phyloP scores from a whole-genome alignment of 2,888 invertebrate species.

The Sisyra terminalis region DNA sequence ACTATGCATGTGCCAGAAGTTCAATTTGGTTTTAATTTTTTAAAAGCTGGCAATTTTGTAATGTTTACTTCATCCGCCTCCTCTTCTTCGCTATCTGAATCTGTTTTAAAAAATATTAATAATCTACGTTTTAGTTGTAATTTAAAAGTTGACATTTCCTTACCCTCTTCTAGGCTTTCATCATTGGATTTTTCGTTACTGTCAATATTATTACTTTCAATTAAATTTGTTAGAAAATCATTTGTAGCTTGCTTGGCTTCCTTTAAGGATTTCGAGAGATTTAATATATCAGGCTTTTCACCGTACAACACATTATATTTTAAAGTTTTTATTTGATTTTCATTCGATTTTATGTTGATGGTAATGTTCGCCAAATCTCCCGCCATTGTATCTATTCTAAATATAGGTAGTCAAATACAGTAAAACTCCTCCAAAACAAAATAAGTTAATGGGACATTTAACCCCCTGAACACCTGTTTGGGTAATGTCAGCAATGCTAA shows the following conservation, averaged over 20 bases:
- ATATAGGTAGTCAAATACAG: background rate
- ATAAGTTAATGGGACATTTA: no score
- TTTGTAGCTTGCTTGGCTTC: constrained; percentile 1
- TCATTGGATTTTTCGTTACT: no score
- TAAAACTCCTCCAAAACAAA: no score
- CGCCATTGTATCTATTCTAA: background rate
- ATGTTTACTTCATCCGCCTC: background rate
- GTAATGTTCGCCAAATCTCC: background rate
- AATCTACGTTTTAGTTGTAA: background rate
- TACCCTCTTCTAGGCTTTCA: no score
- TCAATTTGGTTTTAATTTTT: no score
- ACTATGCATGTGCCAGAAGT: no score
- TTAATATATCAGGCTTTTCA: background rate
- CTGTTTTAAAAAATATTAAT: background rate
- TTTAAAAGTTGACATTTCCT: no score
- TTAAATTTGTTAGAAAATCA: constrained; percentile 3
- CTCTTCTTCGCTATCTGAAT: constrained; percentile 1
- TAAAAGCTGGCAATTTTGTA: no score
- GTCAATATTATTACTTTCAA: background rate
- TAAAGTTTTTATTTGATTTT: background rate
- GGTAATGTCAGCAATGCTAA: no score
- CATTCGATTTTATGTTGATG: background rate
- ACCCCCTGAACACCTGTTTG: no score
- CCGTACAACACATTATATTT: background rate
- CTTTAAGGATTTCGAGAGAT: background rate